Evolutionary conservation across 2,797 vertebrate species (phyloP).

Genomic region (Sphaeramia orbicularis): DNA sequence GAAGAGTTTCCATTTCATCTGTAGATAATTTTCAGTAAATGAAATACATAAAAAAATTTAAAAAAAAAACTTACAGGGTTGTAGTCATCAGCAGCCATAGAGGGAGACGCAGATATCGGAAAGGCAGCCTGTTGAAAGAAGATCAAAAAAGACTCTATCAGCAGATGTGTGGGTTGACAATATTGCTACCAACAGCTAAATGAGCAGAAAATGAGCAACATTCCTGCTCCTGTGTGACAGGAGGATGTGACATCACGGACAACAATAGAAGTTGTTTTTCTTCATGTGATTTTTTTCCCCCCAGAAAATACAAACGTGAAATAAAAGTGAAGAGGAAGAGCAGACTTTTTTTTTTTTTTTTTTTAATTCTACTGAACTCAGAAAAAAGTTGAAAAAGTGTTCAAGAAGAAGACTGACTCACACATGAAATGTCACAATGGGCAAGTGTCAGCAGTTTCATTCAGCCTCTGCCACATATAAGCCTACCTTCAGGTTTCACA

Average conservation of each 20-base stretch:
- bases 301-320: neutral
- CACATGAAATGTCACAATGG: neutral
- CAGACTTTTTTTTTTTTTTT: too few species aligned
- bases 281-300: conserved; percentile 9
- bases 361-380: neutral
- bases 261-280: neutral
- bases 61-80: conserved; percentile 87
- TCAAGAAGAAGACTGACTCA: conserved; percentile 21
- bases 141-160: conserved; percentile 21
- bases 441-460: conserved; percentile 38
- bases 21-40: neutral
- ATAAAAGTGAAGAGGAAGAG: neutral
- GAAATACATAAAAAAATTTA: conserved; percentile 6
- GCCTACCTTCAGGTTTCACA: neutral
- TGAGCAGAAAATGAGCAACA: neutral
- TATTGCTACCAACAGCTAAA: neutral
- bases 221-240: neutral
- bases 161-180: conserved; percentile 12
- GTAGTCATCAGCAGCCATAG: conserved; percentile 90
- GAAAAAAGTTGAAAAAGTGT: neutral
- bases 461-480: neutral
- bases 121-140: conserved; percentile 83
- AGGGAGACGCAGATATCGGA: conserved; percentile 79
- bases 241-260: conserved; percentile 65
- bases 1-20: conserved; percentile 3